Evolutionary conservation across 2,113 vertebrate species (phyloP).

Genomic region (Microcebus tavaratra): DNA sequence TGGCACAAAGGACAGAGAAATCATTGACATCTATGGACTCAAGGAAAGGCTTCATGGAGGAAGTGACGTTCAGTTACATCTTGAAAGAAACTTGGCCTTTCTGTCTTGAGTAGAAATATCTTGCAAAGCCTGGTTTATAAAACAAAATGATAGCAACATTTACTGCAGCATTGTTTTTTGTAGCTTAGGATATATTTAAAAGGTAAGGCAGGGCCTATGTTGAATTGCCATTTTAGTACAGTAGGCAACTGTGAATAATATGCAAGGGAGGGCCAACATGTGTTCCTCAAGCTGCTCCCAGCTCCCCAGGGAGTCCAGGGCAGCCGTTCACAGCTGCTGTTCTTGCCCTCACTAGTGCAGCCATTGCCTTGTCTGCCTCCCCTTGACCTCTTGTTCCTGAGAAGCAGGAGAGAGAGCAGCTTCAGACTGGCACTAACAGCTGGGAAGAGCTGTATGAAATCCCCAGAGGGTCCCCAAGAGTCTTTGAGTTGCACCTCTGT

Average conservation of each 20-base stretch:
- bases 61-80: constrained; percentile 25
- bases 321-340: constrained; percentile 70
- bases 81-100: constrained; percentile 31
- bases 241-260: constrained; percentile 56
- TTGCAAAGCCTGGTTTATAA: constrained; percentile 3
- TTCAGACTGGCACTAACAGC: constrained; percentile 70
- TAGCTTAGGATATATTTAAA: constrained; percentile 15
- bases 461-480: constrained; percentile 67
- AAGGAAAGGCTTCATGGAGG: neutral
- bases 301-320: constrained; percentile 53
- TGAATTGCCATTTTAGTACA: constrained; percentile 40
- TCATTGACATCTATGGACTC: neutral
- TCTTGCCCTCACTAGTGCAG: constrained; percentile 47
- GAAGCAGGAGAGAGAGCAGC: constrained; percentile 58
- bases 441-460: constrained; percentile 71
- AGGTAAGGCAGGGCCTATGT: constrained; percentile 11
- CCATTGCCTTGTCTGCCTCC: constrained; percentile 66
- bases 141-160: constrained; percentile 16
- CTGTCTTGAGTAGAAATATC: neutral
- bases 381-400: constrained; percentile 74
- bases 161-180: neutral
- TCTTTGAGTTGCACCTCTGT: constrained; percentile 76
- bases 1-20: neutral
- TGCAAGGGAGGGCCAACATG: constrained; percentile 62
- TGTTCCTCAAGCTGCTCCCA: constrained; percentile 76